These are phyloP conservation scores for Rhimphoctona megacephalus DNA, from an alignment of 2,888 invertebrate genomes.

Conservation along the genomic window DNA sequence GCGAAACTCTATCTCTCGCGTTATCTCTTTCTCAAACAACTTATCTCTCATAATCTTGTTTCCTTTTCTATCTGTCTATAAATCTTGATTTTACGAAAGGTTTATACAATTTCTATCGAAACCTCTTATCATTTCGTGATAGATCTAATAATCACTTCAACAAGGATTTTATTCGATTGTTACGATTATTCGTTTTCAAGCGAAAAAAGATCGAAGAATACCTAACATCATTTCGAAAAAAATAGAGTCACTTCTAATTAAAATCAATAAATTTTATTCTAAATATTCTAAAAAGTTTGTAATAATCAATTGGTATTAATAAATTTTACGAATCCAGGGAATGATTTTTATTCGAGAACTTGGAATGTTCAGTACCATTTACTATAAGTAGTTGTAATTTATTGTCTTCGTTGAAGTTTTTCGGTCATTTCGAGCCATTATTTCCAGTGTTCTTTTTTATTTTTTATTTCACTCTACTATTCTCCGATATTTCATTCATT, in stretches of 20 bases:
- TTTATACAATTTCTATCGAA: slow-evolving; percentile 2
- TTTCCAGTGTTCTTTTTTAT: neutral
- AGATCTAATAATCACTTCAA: neutral
- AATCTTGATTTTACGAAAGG: neutral
- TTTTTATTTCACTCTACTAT: neutral
- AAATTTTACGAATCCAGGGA: no score
- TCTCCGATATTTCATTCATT: neutral
- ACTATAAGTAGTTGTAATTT: no score
- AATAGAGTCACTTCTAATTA: no score
- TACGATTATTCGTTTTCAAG: neutral
- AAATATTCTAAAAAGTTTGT: no score
- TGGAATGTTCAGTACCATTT: no score
- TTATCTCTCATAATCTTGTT: slow-evolving; percentile 37
- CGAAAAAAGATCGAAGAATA: no score
- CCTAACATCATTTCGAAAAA: no score
- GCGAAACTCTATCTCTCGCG: slow-evolving; percentile 17
- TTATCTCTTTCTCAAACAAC: slow-evolving; percentile 29
- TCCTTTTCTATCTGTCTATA: slow-evolving; percentile 7
- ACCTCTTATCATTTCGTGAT: neutral
- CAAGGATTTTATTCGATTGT: neutral
- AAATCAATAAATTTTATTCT: no score
- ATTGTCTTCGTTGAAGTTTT: neutral
- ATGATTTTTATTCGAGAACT: no score
- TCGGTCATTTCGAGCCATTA: slow-evolving; percentile 16
- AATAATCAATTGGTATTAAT: no score